Conservation (phyloP, 2,888 invertebrate species). For the Trimorus sp. region DNA sequence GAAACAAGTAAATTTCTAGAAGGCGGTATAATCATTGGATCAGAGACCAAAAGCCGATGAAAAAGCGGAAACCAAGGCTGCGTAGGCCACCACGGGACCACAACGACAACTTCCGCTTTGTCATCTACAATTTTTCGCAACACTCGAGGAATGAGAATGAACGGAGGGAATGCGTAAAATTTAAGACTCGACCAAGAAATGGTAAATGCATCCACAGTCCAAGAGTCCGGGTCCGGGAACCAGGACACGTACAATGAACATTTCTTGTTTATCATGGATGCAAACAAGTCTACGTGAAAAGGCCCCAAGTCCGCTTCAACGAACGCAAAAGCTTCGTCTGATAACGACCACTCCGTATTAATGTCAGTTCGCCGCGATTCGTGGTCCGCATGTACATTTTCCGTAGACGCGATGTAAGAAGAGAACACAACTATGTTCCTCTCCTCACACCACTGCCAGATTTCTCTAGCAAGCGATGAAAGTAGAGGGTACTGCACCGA, state of each 20-base stretch:
- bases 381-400: not conserved
- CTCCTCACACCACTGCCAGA: slow-evolving; percentile 14
- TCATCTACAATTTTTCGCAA: slow-evolving; percentile 1
- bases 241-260: not conserved
- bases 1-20: not conserved
- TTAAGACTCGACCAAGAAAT: not conserved
- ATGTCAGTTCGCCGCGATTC: not conserved
- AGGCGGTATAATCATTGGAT: slow-evolving; percentile 3
- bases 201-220: not conserved
- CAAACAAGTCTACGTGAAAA: slow-evolving; percentile 3
- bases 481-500: not conserved
- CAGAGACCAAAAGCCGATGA: not conserved
- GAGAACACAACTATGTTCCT: not conserved
- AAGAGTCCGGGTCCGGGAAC: not conserved
- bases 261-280: not conserved
- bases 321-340: not conserved
- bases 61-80: slow-evolving; percentile 19
- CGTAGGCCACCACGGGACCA: slow-evolving; percentile 9
- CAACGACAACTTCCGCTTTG: not conserved
- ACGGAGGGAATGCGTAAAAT: slow-evolving; percentile 1
- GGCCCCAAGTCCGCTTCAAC: not conserved
- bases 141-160: slow-evolving; percentile 2
- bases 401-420: not conserved
- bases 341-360: slow-evolving; percentile 3
- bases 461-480: not conserved